Evolutionary conservation across 2,888 invertebrate genomes (phyloP), one percentile per base, ranked within the genome.

Genomic region (Callyntrura guangdongensis): DNA sequence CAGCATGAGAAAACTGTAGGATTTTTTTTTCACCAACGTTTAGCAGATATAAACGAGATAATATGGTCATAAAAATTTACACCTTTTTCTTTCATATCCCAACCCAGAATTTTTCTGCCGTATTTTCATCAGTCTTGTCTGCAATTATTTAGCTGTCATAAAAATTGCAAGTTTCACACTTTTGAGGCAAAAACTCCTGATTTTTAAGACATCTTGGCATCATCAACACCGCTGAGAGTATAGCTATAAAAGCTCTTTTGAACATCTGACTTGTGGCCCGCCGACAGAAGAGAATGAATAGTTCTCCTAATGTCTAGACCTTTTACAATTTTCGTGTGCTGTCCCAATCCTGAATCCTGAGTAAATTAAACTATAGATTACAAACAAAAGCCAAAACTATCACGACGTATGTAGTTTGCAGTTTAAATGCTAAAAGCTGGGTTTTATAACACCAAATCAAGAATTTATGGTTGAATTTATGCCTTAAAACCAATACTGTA

Each of bases 131-230:
- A 85, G 67, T 79, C 69, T 83, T 74, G 87, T 86, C 59, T 72
- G 90, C 90, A 90, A 90, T 90, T 90, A 90, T 86, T 81, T 61
- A 81, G 90, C 90, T 90, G 90, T 90, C 90, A 90, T 90, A 90
- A 90, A 90, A 84, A 90, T 81, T 79, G 86, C 86, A 90, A 90
- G 86, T 86, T 90, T 90, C 90, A 86, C 90, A 90, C 90, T 86
- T 90, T 79, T 86, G 25, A 86, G 82, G 61, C 69, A 86, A 86
- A 90, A 81, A 90, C 86, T 90, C 45, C 72, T 56, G 59, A 67
- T 85, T 79, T 82, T 74, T 82, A 85, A 82, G 82, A 85, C 81
- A 22, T 27, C 61, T 89, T 83, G 72, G 83, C 88, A 74, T 64
- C 84, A 72, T 89, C 74, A 86, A 49, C 81, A 81, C 81, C 36